Evolutionary conservation across 2,797 vertebrate species (phyloP).

Genomic region (Paguma larvata): DNA sequence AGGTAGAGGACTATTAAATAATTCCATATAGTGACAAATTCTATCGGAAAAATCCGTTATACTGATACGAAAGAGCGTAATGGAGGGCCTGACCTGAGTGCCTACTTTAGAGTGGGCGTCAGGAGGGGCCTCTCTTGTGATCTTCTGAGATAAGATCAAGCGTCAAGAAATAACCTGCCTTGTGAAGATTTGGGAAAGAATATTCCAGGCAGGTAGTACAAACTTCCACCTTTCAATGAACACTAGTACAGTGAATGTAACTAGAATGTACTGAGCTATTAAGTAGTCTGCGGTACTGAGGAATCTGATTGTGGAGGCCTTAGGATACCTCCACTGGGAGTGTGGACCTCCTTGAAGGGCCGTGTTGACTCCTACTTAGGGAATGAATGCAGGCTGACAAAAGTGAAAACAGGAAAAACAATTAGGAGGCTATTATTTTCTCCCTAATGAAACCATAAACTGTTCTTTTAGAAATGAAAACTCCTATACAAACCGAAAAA

Average conservation of each 20-base stretch:
- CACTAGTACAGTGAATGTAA: background rate
- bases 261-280: background rate
- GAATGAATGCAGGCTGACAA: background rate
- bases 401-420: background rate
- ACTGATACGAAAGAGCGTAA: background rate
- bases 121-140: background rate
- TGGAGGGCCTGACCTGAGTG: background rate
- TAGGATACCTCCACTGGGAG: background rate
- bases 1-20: background rate
- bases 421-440: background rate
- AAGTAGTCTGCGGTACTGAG: accelerated
- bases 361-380: background rate
- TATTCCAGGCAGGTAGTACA: background rate
- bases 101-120: background rate
- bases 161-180: accelerated
- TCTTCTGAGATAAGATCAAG: background rate
- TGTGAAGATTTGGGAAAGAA: background rate
- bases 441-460: background rate
- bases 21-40: background rate
- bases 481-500: background rate
- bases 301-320: accelerated
- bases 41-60: background rate
- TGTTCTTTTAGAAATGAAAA: background rate
- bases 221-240: background rate
- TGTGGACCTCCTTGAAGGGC: background rate